Evolutionary conservation across 2,113 vertebrate species (phyloP).

Genomic region (Pleuronectes platessa): DNA sequence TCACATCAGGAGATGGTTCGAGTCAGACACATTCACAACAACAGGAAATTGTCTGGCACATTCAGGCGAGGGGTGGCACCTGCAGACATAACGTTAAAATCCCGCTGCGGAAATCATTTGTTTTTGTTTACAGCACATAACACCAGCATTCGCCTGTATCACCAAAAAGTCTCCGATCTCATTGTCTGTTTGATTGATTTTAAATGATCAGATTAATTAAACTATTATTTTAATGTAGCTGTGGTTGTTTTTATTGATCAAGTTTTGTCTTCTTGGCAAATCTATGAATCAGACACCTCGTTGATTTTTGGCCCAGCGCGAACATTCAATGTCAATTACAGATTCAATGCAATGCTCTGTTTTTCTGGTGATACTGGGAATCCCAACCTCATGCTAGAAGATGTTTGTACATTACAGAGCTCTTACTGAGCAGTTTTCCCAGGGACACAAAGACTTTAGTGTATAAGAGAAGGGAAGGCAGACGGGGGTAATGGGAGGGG

Average conservation of each 20-base stretch:
- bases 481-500: neutral
- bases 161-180: no score
- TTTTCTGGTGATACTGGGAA: slow-evolving; percentile 3
- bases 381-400: slow-evolving; percentile 3
- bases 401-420: slow-evolving; percentile 35
- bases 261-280: neutral
- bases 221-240: no score
- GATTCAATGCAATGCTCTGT: neutral
- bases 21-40: no score
- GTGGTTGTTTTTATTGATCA: neutral
- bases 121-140: no score
- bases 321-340: neutral
- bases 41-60: no score
- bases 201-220: no score
- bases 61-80: no score
- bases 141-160: no score
- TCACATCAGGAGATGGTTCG: no score
- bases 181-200: no score
- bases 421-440: slow-evolving; percentile 32
- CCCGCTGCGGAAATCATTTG: no score
- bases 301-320: neutral
- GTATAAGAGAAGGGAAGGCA: slow-evolving; percentile 31
- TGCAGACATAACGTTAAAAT: no score
- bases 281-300: neutral
- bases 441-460: slow-evolving; percentile 59